Evolutionary conservation across 64 coral and sea anemone species (phyloP), one percentile per base, ranked within the genome.

Genomic region (Trachythela sp.): DNA sequence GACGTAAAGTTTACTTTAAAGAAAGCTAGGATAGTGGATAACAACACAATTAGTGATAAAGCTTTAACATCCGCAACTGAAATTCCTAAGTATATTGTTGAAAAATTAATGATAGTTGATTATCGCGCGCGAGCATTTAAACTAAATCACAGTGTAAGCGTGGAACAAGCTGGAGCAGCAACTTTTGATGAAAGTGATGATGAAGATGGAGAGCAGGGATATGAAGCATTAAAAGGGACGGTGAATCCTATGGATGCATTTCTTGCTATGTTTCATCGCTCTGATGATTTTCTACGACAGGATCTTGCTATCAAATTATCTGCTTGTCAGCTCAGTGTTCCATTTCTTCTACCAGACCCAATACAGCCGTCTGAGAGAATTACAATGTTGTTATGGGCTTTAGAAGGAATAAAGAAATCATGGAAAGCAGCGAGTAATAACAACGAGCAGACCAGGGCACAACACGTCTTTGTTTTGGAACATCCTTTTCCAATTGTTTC

Each of bases 361-460:
- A 22, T 59, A 59, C 6, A 59, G 15, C 54, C 54, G 6, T 59
- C 54, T 59, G 54, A 59, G 24, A 59, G 15, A 59, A 59, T 59
- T 3, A 59, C 54, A n/a, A 59, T 59, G 54, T 59, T 59, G 54
- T 6, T 59, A n/a, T 59, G 54, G 54, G 54, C 54, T n/a, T 59
- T 59, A 59, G 54, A 59, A 59, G 54, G 54, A 59, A 59, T 59
- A 59, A 59, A 59, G 54, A 59, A 59, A n/a, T 59, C 54, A 59
- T 59, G 54, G 54, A 59, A 59, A 59, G 6, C 54, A 59, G 54
- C 54, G 18, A 59, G 54, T n/a, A 59, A 59, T 6, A 59, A 2
- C 54, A 59, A 22, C 54, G 54, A 59, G 24, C 54, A 22, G 6
- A 6, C 54, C 2, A 59, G 15, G 15, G 54, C 54, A 6, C 14